These are phyloP conservation scores for Zaprionus davidi DNA, from an alignment of 1,140 invertebrate species.

Conservation along the genomic window DNA sequence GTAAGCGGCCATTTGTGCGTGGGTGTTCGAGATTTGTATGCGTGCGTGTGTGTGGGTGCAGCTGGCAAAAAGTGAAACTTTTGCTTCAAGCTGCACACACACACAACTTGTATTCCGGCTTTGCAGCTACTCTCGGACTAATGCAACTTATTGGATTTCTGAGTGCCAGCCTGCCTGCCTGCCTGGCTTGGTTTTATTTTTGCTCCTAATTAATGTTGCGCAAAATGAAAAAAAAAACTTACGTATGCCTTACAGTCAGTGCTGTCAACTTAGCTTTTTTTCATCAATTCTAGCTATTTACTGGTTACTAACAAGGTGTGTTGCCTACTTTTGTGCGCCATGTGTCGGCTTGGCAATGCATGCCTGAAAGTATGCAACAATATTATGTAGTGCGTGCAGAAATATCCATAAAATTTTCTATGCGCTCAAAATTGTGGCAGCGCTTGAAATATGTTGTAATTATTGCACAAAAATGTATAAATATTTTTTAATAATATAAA, in stretches of 20 bases:
- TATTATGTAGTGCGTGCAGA: no score
- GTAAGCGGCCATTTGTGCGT: constrained; percentile 71
- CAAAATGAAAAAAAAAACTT: constrained; percentile 22
- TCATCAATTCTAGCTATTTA: background rate
- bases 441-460: no score
- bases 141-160: constrained; percentile 75
- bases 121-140: constrained; percentile 29
- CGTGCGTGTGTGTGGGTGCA: constrained; percentile 17
- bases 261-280: no score
- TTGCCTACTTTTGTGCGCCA: constrained; percentile 66
- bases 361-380: constrained; percentile 64
- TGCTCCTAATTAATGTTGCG: constrained; percentile 69
- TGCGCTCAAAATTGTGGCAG: no score
- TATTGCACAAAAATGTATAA: no score
- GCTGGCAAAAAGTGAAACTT: constrained; percentile 59
- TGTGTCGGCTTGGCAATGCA: background rate
- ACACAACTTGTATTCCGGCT: background rate
- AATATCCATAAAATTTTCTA: no score
- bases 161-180: constrained; percentile 37
- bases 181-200: constrained; percentile 50
- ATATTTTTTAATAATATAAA: no score
- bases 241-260: background rate
- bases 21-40: constrained; percentile 61
- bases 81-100: constrained; percentile 31
- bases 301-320: background rate